Base-by-base conservation (phyloP, 2,888 invertebrate species). In the Pollenia griseotomentosa region DNA sequence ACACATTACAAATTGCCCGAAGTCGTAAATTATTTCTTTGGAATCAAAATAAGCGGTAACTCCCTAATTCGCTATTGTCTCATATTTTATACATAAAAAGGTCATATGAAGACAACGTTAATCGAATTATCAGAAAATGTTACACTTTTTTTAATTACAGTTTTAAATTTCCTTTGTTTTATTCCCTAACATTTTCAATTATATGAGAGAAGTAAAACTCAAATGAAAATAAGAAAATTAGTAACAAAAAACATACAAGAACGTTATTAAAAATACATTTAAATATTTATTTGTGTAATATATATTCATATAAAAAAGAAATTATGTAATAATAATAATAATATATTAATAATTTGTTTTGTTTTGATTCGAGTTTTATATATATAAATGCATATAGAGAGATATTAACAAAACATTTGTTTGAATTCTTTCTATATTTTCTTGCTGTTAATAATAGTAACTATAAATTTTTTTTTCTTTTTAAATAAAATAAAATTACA, bases 321-420 rank as follows among this genome's bases (percentile, higher is more conserved):
- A 70, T 70, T 77, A 23, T 23, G 23, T 23, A 70, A 70, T 83
- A 77, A 71, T 83, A 75, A 75, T 61, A 10, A 74, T 59, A 73
- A n/a, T 14, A 40, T 33, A 14, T 16, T 53, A n/a, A 33, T 44
- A 44, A 44, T 42, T 44, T n/a, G 40, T 74, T 57, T 73, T 14
- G 11, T 78, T 85, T 86, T 79, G 70, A 86, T 86, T 86, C 83
- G 83, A 83, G 83, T 83, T 83, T 33, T 33, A 6, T 75, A 70
- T 78, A 85, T 55, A 78, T 88, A 85, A 88, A 83, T 86, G 85
- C 87, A 88, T 79, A 79, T 63, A 77, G 78, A 75, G 68, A 80
- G 19, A 65, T 82, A 87, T 91, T 91, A 90, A 85, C 90, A 90
- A 90, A 89, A 89, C 88, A 88, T 88, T 90, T 90, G 81, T 78